Evolutionary conservation across 2,113 vertebrate species (phyloP).

Genomic region (Melanocharis versteri): DNA sequence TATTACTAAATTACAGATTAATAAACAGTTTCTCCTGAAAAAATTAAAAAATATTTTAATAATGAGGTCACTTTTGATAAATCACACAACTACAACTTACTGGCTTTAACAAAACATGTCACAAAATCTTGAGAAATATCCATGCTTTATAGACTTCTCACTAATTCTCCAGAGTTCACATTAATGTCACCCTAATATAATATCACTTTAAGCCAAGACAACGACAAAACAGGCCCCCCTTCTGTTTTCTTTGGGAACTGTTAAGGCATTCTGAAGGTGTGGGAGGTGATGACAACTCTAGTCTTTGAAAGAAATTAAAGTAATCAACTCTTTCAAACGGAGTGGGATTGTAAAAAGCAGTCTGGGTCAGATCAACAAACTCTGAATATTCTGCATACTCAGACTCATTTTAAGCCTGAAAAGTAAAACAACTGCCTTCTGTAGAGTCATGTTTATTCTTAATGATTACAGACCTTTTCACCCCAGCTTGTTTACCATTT

Average conservation of each 20-base stretch:
- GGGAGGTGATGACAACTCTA: background rate
- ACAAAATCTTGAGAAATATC: background rate
- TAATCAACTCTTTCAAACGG: background rate
- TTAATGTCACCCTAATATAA: background rate
- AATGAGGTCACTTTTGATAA: background rate
- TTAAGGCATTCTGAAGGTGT: background rate
- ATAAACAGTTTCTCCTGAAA: background rate
- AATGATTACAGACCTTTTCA: background rate
- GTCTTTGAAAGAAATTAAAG: background rate
- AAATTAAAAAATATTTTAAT: background rate
- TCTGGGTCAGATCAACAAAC: background rate
- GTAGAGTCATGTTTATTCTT: background rate
- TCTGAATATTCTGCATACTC: background rate
- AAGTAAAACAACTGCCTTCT: background rate
- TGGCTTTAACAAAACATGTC: background rate
- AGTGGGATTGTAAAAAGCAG: background rate
- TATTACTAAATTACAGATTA: background rate
- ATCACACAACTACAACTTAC: background rate
- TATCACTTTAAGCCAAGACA: background rate
- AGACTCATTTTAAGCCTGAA: background rate
- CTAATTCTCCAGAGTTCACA: background rate
- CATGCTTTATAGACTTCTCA: background rate
- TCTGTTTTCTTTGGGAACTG: background rate
- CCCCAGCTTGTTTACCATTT: background rate
- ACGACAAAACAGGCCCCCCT: background rate